Conservation (phyloP, 2,113 vertebrate species). For the Patagioenas fasciata region DNA sequence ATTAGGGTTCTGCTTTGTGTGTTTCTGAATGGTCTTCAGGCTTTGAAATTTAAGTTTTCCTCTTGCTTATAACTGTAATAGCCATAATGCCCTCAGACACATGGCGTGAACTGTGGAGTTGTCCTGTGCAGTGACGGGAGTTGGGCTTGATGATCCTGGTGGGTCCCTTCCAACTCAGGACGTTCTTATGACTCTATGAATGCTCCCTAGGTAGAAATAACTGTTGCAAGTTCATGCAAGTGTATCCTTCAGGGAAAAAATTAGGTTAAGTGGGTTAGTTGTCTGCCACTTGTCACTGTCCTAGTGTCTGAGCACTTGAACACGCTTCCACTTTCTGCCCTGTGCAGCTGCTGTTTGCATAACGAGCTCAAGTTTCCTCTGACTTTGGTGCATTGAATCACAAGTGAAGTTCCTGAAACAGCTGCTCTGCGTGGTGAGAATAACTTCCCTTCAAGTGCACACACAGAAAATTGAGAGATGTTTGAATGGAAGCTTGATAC, state of each 20-base stretch:
- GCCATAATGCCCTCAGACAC: too few species aligned
- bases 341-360: not conserved
- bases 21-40: not conserved
- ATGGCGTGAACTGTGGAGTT: too few species aligned
- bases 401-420: not conserved
- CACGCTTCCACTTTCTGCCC: fast-evolving
- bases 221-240: not conserved
- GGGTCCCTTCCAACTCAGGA: too few species aligned
- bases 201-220: not conserved
- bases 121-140: too few species aligned
- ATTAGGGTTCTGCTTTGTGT: fast-evolving
- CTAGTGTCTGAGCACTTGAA: not conserved
- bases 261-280: fast-evolving
- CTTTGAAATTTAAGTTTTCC: not conserved
- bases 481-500: not conserved
- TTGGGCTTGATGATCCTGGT: too few species aligned
- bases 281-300: not conserved
- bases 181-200: too few species aligned
- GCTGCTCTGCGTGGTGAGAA: fast-evolving
- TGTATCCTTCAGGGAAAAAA: not conserved
- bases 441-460: not conserved
- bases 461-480: fast-evolving
- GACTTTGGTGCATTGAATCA: not conserved
- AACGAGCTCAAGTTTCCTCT: not conserved
- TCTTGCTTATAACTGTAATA: fast-evolving